Evolutionary conservation across 2,113 vertebrate genomes (phyloP).

Genomic region (Callocephalon fimbriatum): DNA sequence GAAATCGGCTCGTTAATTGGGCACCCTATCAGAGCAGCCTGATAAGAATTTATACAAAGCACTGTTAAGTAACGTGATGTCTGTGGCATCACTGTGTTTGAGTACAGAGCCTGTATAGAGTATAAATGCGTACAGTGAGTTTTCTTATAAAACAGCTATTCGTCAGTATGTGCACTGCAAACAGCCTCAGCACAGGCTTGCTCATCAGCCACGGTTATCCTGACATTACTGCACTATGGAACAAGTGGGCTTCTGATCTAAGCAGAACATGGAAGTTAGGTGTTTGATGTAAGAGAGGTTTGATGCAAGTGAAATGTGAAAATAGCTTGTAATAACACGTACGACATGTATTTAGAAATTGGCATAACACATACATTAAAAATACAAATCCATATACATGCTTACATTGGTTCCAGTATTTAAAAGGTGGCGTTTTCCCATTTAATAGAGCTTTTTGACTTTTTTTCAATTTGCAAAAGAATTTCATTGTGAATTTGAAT

Average conservation of each 20-base stretch:
- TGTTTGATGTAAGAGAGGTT: not conserved
- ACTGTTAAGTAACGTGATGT: rapidly evolving
- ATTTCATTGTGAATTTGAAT: not conserved
- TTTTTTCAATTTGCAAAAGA: not conserved
- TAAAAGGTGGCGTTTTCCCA: not conserved
- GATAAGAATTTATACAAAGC: not conserved
- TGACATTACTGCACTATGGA: not conserved
- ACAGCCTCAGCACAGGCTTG: not conserved
- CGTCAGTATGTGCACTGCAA: not conserved
- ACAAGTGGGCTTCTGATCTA: not conserved
- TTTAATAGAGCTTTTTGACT: not conserved
- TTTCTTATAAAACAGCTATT: not conserved
- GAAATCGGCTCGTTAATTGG: not conserved
- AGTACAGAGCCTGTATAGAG: not conserved
- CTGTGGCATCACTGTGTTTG: not conserved
- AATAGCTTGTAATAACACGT: not conserved
- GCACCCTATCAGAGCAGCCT: not conserved
- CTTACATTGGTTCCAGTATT: not conserved
- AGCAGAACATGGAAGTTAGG: not conserved
- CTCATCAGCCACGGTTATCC: not conserved
- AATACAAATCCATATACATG: not conserved
- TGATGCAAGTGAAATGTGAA: not conserved
- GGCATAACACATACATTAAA: not conserved
- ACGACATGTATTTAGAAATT: not conserved
- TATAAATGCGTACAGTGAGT: not conserved